Percentiles rank a stretch among this genome's conserved stretches.
Conservation (phyloP, 2,113 vertebrate genomes). For the Stegostoma tigrinum region DNA sequence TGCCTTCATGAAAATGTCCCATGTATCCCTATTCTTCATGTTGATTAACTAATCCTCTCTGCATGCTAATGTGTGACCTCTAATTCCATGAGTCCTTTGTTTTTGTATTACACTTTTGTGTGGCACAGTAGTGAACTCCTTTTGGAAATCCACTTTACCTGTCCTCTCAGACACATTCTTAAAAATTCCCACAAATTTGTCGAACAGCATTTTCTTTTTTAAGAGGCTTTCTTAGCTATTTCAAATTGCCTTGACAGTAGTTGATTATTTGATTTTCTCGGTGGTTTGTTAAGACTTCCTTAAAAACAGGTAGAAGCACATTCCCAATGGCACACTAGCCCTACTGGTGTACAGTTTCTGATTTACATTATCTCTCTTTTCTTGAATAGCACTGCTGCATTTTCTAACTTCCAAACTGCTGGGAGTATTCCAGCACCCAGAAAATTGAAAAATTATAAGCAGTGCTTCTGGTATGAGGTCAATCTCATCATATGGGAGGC, state of each 20-base stretch:
- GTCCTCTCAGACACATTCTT: neutral
- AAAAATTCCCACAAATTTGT: neutral
- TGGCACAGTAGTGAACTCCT: no score
- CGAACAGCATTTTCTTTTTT: neutral
- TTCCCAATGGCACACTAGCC: neutral
- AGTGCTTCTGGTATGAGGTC: neutral
- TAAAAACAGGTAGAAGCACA: neutral
- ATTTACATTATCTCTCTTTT: neutral
- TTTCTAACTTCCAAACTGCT: neutral
- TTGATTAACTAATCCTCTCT: no score
- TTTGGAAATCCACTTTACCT: no score
- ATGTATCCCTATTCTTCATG: no score
- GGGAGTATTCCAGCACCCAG: neutral
- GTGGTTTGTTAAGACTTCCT: neutral
- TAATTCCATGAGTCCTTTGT: no score
- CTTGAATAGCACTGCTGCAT: neutral
- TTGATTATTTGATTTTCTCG: neutral
- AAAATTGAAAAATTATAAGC: neutral
- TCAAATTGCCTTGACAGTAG: neutral
- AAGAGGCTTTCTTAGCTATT: no score
- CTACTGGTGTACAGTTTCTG: neutral
- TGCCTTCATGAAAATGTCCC: no score
- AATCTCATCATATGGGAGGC: neutral
- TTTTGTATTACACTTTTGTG: no score
- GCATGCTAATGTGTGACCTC: no score